phyloP scores from a whole-genome alignment of 2,113 vertebrate genomes.

The human (Homo sapiens) region DNA sequence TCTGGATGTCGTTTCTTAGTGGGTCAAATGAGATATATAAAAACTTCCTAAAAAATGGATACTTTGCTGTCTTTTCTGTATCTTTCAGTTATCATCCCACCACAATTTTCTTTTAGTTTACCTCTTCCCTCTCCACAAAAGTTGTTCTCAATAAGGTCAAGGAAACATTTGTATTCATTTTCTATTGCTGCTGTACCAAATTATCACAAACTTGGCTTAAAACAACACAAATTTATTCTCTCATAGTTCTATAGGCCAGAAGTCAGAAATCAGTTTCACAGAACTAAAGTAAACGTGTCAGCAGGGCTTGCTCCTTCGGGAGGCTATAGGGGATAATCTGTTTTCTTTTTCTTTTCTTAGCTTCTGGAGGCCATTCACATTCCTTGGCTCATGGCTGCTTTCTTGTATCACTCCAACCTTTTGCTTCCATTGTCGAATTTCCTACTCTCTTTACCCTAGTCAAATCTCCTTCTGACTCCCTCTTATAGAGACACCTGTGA shows the following conservation, averaged over 20 bases:
- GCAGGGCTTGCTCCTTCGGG: neutral
- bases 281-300: neutral
- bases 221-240: slow-evolving; percentile 4
- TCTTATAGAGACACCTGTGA: neutral
- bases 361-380: neutral
- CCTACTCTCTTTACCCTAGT: neutral
- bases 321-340: neutral
- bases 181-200: slow-evolving; percentile 9
- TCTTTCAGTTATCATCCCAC: neutral
- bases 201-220: slow-evolving; percentile 20
- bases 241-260: neutral
- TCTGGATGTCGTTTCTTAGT: neutral
- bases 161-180: slow-evolving; percentile 15
- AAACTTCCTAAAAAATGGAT: neutral
- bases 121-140: neutral
- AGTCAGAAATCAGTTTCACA: slow-evolving; percentile 9
- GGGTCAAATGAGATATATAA: neutral
- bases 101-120: neutral
- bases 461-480: neutral
- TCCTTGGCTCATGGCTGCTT: neutral
- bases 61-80: neutral
- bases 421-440: neutral
- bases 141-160: neutral
- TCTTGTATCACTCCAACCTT: neutral
- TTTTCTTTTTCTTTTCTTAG: neutral